Evolutionary conservation across 2,888 invertebrate genomes (phyloP), one percentile per base, ranked within the genome.

Genomic region (Meliscaeva auricollis): DNA sequence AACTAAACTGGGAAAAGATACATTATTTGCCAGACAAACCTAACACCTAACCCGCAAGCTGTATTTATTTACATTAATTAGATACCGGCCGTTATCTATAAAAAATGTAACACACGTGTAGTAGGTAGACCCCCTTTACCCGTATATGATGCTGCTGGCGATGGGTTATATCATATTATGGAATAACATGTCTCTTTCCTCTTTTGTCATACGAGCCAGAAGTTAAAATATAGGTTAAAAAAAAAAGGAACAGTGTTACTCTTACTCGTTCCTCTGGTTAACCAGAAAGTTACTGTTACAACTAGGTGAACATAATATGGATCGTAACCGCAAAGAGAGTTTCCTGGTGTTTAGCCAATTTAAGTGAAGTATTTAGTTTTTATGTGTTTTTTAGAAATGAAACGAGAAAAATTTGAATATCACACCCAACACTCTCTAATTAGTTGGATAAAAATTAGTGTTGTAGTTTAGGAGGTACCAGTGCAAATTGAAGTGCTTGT

Each of bases 1-100:
- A 26, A 26, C 4, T 4, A 26, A 26, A 26, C 2, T 26, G 26
- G 4, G 26, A 26, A n/a, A 26, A 26, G 26, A 26, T 26, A 26
- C 26, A 26, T n/a, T n/a, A n/a, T 26, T 26, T 30, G n/a, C 48
- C 20, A 32, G 13, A 54, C 32, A 15, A 52, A 44, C n/a, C 41
- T 32, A 32, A 56, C 35, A 26, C 56, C 58, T 48, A 20, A 58
- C 20, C 56, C 32, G 41, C 35, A 54, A 17, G 50, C 52, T 52
- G 79, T 68, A 79, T 79, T 58, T 73, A 79, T 79, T 73, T 73
- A 62, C 79, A 73, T 79, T 79, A 79, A 79, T 79, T 79, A 79
- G 79, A 66, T 73, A 26, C 15, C 60, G 50, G 66, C 50, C 41
- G 79, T 52, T 79, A 79, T 73, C 73, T 41, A n/a, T n/a, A n/a